Conservation (phyloP, 1,140 invertebrate genomes). For the Drosophila arawakana region DNA sequence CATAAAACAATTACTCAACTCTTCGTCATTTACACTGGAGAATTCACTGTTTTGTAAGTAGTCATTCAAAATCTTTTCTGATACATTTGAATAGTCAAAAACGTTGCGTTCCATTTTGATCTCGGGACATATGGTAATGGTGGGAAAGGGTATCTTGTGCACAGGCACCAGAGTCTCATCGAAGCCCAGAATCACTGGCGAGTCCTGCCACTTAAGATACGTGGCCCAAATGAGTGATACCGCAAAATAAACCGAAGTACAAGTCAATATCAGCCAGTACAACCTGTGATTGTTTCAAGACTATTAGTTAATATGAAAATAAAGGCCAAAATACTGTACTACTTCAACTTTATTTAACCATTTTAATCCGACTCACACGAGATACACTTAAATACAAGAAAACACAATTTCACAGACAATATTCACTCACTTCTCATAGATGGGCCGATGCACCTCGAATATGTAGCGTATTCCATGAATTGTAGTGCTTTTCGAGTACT, state of each 20-base stretch:
- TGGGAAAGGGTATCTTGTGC: slow-evolving; percentile 87
- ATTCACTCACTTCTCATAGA: slow-evolving; percentile 76
- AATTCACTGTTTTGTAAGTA: slow-evolving; percentile 37
- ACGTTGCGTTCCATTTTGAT: slow-evolving; percentile 86
- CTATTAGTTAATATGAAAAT: not conserved
- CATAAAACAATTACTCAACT: slow-evolving; percentile 64
- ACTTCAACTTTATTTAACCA: too few relatives aligned
- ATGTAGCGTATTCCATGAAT: slow-evolving; percentile 84
- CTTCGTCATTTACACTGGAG: slow-evolving; percentile 56
- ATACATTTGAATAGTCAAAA: slow-evolving; percentile 86
- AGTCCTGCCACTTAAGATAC: slow-evolving; percentile 87
- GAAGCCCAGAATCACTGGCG: slow-evolving; percentile 88
- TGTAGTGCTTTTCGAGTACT: slow-evolving; percentile 83
- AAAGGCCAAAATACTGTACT: too few relatives aligned
- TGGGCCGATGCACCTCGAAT: slow-evolving; percentile 80
- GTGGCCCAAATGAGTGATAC: slow-evolving; percentile 86
- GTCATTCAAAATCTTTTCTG: slow-evolving; percentile 57
- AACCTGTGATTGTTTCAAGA: slow-evolving; percentile 44
- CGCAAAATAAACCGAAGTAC: slow-evolving; percentile 78
- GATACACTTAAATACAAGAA: too few relatives aligned
- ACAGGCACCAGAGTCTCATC: slow-evolving; percentile 87
- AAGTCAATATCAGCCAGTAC: slow-evolving; percentile 77
- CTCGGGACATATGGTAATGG: slow-evolving; percentile 87
- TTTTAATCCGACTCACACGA: too few relatives aligned
- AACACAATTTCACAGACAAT: too few relatives aligned